phyloP scores from a whole-genome alignment of 1,140 invertebrate genomes.

The Ladona fulva region DNA sequence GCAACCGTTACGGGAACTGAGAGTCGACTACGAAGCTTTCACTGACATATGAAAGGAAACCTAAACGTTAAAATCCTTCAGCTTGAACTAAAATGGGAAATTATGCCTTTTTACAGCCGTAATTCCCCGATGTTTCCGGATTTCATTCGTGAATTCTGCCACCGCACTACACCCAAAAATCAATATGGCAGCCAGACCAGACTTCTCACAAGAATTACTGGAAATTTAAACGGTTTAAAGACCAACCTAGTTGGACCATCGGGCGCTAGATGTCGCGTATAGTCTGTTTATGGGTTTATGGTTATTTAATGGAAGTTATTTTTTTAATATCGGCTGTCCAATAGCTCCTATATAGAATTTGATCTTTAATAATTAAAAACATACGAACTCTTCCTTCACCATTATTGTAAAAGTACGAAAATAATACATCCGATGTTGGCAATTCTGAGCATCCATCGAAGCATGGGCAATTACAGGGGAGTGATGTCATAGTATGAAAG shows the following conservation, averaged over 20 bases:
- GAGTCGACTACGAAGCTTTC: not conserved
- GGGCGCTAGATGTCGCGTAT: not conserved
- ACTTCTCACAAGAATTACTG: not conserved
- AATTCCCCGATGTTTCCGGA: not conserved
- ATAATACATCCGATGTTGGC: too few species aligned
- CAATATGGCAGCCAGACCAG: not conserved
- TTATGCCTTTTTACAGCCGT: not conserved
- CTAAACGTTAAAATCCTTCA: not conserved
- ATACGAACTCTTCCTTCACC: too few species aligned
- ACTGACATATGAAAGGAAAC: not conserved
- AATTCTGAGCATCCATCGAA: too few species aligned
- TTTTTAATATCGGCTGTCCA: too few species aligned
- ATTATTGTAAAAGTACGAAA: too few species aligned
- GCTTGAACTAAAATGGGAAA: not conserved
- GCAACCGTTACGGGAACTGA: not conserved
- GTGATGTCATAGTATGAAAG: too few species aligned
- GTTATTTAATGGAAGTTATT: too few species aligned
- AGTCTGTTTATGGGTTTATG: too few species aligned
- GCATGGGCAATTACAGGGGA: too few species aligned
- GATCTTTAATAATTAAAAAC: too few species aligned
- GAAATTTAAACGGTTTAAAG: constrained; percentile 3
- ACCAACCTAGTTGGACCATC: not conserved
- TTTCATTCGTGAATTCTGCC: not conserved
- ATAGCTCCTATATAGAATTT: too few species aligned
- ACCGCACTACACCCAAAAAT: constrained; percentile 2